Percentiles rank a stretch among this genome's conserved stretches.
Conservation (phyloP, 2,113 vertebrate species). For the Corvus moneduloides region DNA sequence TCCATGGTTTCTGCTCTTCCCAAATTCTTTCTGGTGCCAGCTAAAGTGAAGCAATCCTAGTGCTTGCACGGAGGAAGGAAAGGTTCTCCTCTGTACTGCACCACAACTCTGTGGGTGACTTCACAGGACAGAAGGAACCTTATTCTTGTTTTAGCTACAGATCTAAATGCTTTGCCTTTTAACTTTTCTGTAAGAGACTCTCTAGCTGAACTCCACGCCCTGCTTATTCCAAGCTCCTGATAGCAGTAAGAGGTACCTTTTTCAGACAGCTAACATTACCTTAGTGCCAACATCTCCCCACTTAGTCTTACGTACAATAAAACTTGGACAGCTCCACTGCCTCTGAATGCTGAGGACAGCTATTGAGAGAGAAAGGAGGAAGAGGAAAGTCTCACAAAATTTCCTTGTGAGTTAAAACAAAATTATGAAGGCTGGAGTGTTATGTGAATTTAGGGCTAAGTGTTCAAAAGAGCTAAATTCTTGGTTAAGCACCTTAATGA, state of each 20-base stretch:
- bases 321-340: background rate
- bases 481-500: background rate
- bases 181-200: background rate
- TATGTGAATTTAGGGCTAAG: background rate
- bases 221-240: background rate
- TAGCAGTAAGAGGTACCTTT: background rate
- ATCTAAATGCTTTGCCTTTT: background rate
- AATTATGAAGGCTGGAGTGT: background rate
- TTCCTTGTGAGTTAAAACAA: background rate
- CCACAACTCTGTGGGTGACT: rapidly evolving
- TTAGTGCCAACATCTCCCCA: background rate
- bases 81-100: background rate
- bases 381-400: background rate
- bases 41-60: background rate
- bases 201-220: background rate
- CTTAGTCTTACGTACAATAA: rapidly evolving
- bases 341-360: background rate
- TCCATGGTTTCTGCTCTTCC: background rate
- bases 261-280: background rate
- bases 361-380: background rate
- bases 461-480: background rate
- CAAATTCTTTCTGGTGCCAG: background rate
- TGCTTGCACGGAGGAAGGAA: background rate
- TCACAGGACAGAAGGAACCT: background rate
- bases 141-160: background rate